phyloP scores from a whole-genome alignment of 2,113 vertebrate species.

The Chaetops frenatus region DNA sequence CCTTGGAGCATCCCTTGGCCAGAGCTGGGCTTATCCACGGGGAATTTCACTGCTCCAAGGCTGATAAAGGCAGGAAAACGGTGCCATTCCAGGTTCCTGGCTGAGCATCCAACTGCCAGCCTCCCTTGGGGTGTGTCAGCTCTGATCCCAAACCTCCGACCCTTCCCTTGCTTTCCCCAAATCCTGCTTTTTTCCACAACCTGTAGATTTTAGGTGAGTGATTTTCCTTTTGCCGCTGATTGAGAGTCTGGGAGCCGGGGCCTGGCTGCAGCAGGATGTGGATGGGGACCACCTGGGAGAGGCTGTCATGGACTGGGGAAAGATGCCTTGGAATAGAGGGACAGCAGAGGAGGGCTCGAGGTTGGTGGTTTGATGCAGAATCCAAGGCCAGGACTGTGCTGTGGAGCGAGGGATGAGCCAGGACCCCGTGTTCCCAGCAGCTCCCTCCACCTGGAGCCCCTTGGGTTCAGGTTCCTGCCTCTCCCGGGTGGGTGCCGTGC shows the following conservation, averaged over 20 bases:
- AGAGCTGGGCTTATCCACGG: not conserved
- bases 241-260: rapidly evolving
- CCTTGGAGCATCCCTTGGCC: not conserved
- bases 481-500: rapidly evolving
- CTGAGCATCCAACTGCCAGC: not conserved
- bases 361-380: not conserved
- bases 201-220: not conserved
- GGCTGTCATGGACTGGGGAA: not conserved
- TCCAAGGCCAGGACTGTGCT: not conserved
- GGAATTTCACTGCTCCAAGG: not conserved
- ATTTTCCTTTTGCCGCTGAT: not conserved
- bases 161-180: rapidly evolving
- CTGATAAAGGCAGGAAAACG: not conserved
- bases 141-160: not conserved
- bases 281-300: not conserved
- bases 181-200: not conserved
- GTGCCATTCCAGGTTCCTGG: not conserved
- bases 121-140: rapidly evolving
- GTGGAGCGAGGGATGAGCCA: rapidly evolving
- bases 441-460: not conserved
- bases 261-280: rapidly evolving
- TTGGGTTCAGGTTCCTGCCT: not conserved
- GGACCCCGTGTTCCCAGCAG: rapidly evolving
- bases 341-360: rapidly evolving
- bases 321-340: not conserved